Base-by-base conservation (phyloP, 2,888 invertebrate species). In the Athetis lepigone region DNA sequence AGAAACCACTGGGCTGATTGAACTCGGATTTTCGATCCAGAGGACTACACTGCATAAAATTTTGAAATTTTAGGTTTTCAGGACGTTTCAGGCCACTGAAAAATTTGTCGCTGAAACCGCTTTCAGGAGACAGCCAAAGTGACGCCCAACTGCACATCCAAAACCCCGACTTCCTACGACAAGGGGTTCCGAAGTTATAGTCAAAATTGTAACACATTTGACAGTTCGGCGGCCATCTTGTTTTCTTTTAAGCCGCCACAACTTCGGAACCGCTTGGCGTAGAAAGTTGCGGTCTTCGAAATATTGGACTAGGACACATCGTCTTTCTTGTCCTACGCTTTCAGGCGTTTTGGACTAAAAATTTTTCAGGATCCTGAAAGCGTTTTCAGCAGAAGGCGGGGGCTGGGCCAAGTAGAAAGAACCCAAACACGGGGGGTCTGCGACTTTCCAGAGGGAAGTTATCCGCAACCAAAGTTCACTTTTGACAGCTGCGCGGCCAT, bases 381-480 rank as follows among this genome's bases (percentile, higher is more conserved):
- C 2, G 27, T 2, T 1, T 18, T 3, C 1, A 1, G 11, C 18
- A 18, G 40, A 3, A 4, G 19, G 27, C 0, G 18, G 7, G 7
- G 40, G 40, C 0, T 19, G 13, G 13, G 25, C 13, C 19, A 8
- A 46, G 16, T 18, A 7, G 7, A 19, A 13, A 1, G 6, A 39
- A 27, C 19, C 52, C 52, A 52, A 52, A 29, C 27, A 18, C 40
- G 40, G 19, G 13, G 0, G 5, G 13, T 27, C 52, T 56, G 2
- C 45, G 45, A 19, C 27, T 0, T 0, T 1, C n/a, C 1, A 1
- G 2, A 9, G 18, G 19, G 2, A 45, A 2, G 45, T 7, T 23
- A 4, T 2, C 13, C 9, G 8, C 1, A n/a, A n/a, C 46, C 0
- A 9, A 55, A 46, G 6, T 1, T n/a, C 0, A 37, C 33, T 2